Conservation (phyloP, 1,140 invertebrate genomes). For the Brachionus manjavacas region DNA sequence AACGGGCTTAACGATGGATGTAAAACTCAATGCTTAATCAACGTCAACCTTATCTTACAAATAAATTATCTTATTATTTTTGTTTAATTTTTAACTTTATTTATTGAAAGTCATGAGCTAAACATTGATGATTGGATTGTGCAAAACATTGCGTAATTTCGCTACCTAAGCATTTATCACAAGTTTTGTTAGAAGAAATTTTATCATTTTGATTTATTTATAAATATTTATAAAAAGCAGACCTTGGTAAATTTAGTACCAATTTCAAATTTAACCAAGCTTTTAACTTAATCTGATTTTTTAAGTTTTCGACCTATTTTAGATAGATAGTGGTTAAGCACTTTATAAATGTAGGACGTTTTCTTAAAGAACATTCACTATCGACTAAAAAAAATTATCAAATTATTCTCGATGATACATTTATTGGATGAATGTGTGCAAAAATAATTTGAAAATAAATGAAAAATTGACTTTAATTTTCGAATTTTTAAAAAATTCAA, state of each 20-base stretch:
- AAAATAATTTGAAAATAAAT: neutral
- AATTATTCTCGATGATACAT: neutral
- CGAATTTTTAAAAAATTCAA: too few species aligned
- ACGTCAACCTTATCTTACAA: neutral
- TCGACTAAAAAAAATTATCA: neutral
- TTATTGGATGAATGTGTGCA: neutral
- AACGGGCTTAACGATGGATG: neutral
- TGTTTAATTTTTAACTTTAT: neutral
- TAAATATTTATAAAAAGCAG: neutral
- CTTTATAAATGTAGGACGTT: neutral
- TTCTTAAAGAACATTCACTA: neutral
- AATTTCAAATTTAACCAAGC: neutral
- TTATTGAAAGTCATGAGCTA: neutral
- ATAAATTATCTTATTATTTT: neutral
- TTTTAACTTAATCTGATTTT: neutral
- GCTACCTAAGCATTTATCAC: neutral
- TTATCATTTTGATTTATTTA: neutral
- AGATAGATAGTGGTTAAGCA: neutral
- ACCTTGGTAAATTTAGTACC: neutral
- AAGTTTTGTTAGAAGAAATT: neutral
- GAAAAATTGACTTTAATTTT: too few species aligned
- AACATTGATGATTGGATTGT: neutral
- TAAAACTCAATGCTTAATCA: neutral
- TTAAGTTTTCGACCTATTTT: neutral
- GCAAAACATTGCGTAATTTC: neutral